These are phyloP conservation scores for Bemisia tabaci DNA, from an alignment of 1,140 invertebrate genomes.

Conservation along the genomic window DNA sequence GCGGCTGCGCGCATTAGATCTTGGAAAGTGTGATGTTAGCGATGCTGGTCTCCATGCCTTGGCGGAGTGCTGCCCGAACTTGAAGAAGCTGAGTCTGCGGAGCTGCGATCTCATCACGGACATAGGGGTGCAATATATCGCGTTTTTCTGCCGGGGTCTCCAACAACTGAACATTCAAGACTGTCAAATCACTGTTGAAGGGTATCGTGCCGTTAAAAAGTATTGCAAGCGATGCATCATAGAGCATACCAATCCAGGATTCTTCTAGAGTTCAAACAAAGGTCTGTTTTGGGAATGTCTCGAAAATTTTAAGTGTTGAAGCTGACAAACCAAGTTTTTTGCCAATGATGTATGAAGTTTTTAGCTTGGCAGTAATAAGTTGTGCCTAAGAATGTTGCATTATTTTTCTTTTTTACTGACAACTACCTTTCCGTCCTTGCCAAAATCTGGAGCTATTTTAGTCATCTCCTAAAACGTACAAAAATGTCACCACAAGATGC, in stretches of 20 bases:
- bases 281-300: too few relatives aligned
- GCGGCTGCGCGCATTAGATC: conserved; percentile 66
- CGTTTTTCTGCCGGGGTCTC: conserved; percentile 71
- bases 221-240: conserved; percentile 84
- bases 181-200: conserved; percentile 71
- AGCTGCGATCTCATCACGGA: conserved; percentile 82
- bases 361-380: too few relatives aligned
- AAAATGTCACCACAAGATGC: too few relatives aligned
- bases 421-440: too few relatives aligned
- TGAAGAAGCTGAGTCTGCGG: conserved; percentile 77
- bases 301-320: too few relatives aligned
- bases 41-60: conserved; percentile 70
- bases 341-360: too few relatives aligned
- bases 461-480: too few relatives aligned
- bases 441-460: too few relatives aligned
- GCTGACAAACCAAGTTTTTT: too few relatives aligned
- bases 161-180: conserved; percentile 86
- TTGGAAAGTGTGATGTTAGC: conserved; percentile 85
- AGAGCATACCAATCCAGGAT: conserved; percentile 86
- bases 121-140: conserved; percentile 67
- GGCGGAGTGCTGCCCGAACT: conserved; percentile 74
- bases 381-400: too few relatives aligned
- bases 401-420: too few relatives aligned
- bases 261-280: too few relatives aligned
- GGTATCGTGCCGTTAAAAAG: conserved; percentile 78